phyloP scores from a whole-genome alignment of 64 coral and sea anemone genomes.

The Porites lutea region DNA sequence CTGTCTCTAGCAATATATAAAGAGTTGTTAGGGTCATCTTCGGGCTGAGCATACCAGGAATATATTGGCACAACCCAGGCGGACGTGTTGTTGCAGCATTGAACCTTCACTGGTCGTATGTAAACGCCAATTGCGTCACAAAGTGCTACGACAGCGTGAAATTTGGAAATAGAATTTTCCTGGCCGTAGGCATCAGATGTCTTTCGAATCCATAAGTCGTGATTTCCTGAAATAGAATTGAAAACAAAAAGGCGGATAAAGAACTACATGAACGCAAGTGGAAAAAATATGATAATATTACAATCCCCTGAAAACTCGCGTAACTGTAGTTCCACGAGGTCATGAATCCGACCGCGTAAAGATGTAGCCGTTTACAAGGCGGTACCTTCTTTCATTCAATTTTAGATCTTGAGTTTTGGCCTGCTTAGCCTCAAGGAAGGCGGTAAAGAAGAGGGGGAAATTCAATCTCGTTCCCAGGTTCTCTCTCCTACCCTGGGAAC shows the following conservation, averaged over 20 bases:
- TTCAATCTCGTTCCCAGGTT: no score
- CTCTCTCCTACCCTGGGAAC: no score
- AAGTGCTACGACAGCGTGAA: conserved; percentile 60
- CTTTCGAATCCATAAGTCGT: conserved; percentile 84
- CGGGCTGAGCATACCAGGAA: conserved; percentile 89
- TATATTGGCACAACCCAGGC: conserved; percentile 83
- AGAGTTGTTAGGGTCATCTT: conserved; percentile 70
- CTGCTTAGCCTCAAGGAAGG: no score
- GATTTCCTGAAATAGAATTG: conserved; percentile 71
- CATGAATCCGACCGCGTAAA: no score
- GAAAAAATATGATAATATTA: no score
- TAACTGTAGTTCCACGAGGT: no score
- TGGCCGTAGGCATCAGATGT: not conserved
- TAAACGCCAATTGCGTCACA: conserved; percentile 77
- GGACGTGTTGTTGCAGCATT: conserved; percentile 9
- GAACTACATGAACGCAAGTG: no score
- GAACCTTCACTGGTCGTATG: conserved; percentile 74
- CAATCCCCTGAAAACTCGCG: no score
- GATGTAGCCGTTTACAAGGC: no score
- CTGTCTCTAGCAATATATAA: conserved; percentile 68
- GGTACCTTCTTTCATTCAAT: no score
- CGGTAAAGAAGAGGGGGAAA: no score
- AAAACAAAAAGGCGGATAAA: not conserved
- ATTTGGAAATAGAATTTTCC: conserved; percentile 81
- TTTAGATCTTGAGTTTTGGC: no score